These are phyloP conservation scores for Drosophila ambigua DNA, from an alignment of 1,140 invertebrate species.

Conservation along the genomic window DNA sequence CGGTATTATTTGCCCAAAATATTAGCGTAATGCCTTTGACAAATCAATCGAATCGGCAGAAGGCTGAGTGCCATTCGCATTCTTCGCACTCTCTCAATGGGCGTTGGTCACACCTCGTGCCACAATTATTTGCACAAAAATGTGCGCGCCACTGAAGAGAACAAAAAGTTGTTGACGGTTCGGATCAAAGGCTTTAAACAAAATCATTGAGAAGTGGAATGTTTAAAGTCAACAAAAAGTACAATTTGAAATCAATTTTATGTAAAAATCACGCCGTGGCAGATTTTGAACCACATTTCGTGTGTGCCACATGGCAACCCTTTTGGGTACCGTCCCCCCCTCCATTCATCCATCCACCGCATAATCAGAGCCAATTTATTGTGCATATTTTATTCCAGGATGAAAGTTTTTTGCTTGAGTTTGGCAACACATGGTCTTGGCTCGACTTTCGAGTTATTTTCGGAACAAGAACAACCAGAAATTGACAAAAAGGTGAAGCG, in stretches of 20 bases:
- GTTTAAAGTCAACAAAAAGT: conserved; percentile 19
- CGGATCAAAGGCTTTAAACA: conserved; percentile 60
- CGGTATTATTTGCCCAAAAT: conserved; percentile 65
- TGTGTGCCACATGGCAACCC: conserved; percentile 13
- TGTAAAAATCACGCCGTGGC: background rate
- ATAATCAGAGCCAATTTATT: conserved; percentile 25
- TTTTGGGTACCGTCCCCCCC: background rate
- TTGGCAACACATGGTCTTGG: conserved; percentile 12
- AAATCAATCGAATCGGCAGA: conserved; percentile 68
- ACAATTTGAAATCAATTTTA: conserved; percentile 26
- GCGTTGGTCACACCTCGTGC: conserved; percentile 52
- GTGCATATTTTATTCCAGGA: conserved; percentile 17
- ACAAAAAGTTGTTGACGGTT: conserved; percentile 56
- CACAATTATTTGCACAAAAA: conserved; percentile 41
- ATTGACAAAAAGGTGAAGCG: too few species aligned
- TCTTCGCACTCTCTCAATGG: conserved; percentile 27
- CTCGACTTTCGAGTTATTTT: too few species aligned
- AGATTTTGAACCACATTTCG: conserved; percentile 11
- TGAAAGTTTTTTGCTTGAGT: background rate
- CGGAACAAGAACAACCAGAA: too few species aligned
- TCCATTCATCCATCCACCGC: background rate
- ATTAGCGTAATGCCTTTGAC: conserved; percentile 74
- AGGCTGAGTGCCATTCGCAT: conserved; percentile 50
- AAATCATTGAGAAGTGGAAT: conserved; percentile 38
- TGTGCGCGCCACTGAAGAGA: conserved; percentile 16